Conservation (phyloP, 2,113 vertebrate genomes). For the Brachirus orientalis region DNA sequence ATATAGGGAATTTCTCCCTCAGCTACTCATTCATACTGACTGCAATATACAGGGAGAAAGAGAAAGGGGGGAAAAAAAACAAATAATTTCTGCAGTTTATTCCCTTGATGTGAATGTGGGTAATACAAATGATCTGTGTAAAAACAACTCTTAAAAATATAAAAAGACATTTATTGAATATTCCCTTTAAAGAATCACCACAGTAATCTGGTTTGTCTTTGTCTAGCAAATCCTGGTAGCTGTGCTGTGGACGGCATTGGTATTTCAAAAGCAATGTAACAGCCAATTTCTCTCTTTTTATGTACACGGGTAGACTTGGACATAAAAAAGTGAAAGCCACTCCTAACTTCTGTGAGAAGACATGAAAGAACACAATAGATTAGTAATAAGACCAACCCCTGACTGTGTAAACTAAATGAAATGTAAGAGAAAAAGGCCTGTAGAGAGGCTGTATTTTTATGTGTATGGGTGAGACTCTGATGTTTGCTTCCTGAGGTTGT, state of each 20-base stretch:
- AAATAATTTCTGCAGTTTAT: too few relatives aligned
- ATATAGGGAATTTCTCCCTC: not conserved
- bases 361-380: slow-evolving; percentile 4
- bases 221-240: not conserved
- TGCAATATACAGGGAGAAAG: too few relatives aligned
- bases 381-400: not conserved
- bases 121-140: not conserved
- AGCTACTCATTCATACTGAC: not conserved
- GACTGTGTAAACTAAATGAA: slow-evolving; percentile 14
- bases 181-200: not conserved
- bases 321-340: not conserved
- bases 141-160: too few relatives aligned
- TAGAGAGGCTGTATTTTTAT: slow-evolving; percentile 5
- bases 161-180: not conserved
- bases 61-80: too few relatives aligned
- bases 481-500: not conserved
- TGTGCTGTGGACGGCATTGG: not conserved
- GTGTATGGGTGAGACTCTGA: not conserved
- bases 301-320: not conserved
- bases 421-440: slow-evolving; percentile 12
- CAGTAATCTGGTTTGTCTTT: not conserved
- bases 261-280: not conserved
- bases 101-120: too few relatives aligned
- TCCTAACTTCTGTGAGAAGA: not conserved
- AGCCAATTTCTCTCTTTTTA: not conserved